phyloP scores from a whole-genome alignment of 2,113 vertebrate species.

The Craseonycteris thonglongyai region DNA sequence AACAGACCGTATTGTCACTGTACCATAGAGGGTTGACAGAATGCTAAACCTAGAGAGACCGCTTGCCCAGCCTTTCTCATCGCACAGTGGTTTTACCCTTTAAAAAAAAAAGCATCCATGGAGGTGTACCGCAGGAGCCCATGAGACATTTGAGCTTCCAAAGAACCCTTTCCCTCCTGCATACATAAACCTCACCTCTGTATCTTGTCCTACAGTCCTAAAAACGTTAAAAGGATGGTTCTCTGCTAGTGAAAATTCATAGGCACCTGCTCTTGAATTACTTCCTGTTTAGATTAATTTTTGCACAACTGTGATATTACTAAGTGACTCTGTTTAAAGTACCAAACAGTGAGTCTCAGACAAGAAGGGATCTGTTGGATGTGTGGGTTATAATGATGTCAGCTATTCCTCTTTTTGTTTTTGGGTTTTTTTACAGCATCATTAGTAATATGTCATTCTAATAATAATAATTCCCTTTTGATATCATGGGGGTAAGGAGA shows the following conservation, averaged over 20 bases:
- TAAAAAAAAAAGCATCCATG: neutral
- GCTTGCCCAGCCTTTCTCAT: neutral
- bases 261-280: conserved; percentile 61
- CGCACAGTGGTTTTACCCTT: neutral
- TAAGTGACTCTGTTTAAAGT: conserved; percentile 33
- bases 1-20: neutral
- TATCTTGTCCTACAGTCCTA: conserved; percentile 26
- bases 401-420: conserved; percentile 34
- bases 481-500: conserved; percentile 77
- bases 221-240: conserved; percentile 20
- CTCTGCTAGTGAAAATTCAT: conserved; percentile 52
- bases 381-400: conserved; percentile 67
- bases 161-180: neutral
- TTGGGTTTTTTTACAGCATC: conserved; percentile 75
- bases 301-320: conserved; percentile 30
- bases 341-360: neutral
- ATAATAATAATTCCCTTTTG: conserved; percentile 81
- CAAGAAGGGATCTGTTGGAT: conserved; percentile 51
- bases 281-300: conserved; percentile 60
- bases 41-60: neutral
- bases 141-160: neutral
- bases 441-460: conserved; percentile 75
- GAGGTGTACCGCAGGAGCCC: neutral
- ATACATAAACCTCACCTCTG: conserved; percentile 22
- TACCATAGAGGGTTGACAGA: neutral